phyloP scores from a whole-genome alignment of 1,140 invertebrate genomes.

The Octopus bimaculoides region DNA sequence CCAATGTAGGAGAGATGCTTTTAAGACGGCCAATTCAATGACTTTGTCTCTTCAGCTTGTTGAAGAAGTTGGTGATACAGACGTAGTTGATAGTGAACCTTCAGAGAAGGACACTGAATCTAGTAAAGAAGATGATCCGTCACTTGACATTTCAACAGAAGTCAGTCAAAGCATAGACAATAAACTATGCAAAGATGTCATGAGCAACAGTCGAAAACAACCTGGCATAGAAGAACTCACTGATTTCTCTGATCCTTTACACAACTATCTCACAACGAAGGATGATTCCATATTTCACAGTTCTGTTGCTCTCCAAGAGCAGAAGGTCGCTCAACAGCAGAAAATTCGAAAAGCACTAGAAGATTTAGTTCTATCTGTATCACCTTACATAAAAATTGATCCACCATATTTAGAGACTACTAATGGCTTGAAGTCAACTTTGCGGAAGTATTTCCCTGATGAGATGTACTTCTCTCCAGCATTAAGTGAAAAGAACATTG shows the following conservation, averaged over 20 bases:
- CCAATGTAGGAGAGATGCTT: neutral
- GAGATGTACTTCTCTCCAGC: constrained; percentile 75
- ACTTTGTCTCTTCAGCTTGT: neutral
- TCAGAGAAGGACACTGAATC: neutral
- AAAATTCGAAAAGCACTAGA: constrained; percentile 74
- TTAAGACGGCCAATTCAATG: neutral
- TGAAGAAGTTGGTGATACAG: neutral
- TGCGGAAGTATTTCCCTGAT: constrained; percentile 75
- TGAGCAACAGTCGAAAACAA: constrained; percentile 7
- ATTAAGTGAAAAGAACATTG: constrained; percentile 37
- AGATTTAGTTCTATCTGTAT: constrained; percentile 76
- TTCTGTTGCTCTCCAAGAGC: constrained; percentile 36
- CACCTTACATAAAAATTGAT: constrained; percentile 80
- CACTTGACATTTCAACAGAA: neutral
- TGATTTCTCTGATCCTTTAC: constrained; percentile 56
- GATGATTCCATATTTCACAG: constrained; percentile 54
- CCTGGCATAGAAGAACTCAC: constrained; percentile 36
- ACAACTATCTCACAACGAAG: constrained; percentile 49
- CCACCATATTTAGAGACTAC: constrained; percentile 88
- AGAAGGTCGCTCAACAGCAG: constrained; percentile 33
- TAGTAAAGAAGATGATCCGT: too few species aligned
- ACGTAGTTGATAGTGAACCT: constrained; percentile 4
- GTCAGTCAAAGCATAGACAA: neutral
- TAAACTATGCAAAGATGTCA: neutral
- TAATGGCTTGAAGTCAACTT: constrained; percentile 71